Conservation (phyloP, 2,113 vertebrate species). For the Megaceryle maxima region DNA sequence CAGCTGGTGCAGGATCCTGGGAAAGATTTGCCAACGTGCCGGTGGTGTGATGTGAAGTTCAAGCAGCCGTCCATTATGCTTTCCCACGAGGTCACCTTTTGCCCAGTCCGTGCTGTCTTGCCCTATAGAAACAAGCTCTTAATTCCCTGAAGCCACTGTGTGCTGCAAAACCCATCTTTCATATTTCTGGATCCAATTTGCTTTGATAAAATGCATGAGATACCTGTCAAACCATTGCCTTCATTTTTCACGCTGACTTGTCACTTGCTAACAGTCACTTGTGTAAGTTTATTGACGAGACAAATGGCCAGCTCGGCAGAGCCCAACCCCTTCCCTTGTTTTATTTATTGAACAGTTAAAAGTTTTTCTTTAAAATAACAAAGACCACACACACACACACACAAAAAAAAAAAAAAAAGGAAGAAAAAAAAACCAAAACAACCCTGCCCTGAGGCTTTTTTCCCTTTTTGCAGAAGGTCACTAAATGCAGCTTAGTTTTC, state of each 20-base stretch:
- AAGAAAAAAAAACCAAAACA: rapidly evolving
- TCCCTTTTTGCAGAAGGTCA: slow-evolving; percentile 17
- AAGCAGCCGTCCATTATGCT: neutral
- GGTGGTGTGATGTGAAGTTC: neutral
- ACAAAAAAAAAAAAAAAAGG: no score
- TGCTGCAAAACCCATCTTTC: neutral
- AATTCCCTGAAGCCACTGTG: neutral
- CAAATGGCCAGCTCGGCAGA: neutral
- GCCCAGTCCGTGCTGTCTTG: neutral
- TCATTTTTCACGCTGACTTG: neutral
- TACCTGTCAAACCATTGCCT: neutral
- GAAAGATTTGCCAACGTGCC: rapidly evolving
- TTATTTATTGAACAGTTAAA: neutral
- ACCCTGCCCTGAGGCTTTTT: neutral
- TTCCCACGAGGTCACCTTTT: neutral
- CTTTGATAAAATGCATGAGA: neutral
- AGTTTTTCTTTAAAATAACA: neutral
- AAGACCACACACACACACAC: no score
- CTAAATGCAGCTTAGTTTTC: neutral
- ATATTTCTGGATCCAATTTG: neutral
- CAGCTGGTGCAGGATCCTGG: neutral
- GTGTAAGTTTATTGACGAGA: neutral
- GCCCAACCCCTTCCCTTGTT: neutral
- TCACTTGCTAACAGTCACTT: neutral
- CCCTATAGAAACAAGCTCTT: neutral